phyloP scores from a whole-genome alignment of 1,140 invertebrate genomes.

The Drosophila pseudoananassae region DNA sequence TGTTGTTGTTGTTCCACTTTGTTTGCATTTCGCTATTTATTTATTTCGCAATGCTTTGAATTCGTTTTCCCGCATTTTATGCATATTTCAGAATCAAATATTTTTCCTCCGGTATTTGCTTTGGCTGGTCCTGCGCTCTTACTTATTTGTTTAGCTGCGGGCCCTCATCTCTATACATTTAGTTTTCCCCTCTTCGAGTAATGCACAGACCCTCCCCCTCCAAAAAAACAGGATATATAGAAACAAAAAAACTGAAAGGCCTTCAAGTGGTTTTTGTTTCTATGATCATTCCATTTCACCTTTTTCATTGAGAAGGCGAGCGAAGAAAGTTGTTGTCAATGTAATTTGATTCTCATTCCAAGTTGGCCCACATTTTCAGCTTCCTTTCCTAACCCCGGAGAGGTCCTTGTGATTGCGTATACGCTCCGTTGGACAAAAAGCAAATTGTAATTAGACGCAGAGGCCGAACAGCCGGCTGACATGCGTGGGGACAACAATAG shows the following conservation, averaged over 20 bases:
- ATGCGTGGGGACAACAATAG: conserved; percentile 29
- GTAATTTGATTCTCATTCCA: conserved; percentile 61
- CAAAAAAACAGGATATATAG: background rate
- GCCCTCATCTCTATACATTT: conserved; percentile 13
- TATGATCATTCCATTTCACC: background rate
- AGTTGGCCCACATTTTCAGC: conserved; percentile 7
- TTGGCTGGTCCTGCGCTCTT: conserved; percentile 24
- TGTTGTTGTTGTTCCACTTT: conserved; percentile 22
- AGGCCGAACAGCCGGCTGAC: conserved; percentile 35
- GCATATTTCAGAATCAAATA: conserved; percentile 69
- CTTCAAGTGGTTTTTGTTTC: conserved; percentile 43
- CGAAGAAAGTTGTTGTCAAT: conserved; percentile 57
- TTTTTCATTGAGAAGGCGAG: conserved; percentile 24
- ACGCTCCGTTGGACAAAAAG: conserved; percentile 63
- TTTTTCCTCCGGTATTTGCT: conserved; percentile 53
- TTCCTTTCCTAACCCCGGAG: conserved; percentile 3
- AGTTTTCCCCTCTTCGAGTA: background rate
- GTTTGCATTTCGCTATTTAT: conserved; percentile 57
- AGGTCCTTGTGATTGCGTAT: conserved; percentile 58
- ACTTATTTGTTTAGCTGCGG: conserved; percentile 44
- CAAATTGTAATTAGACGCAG: conserved; percentile 71
- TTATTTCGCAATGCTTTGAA: conserved; percentile 62
- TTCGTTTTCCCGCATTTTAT: conserved; percentile 65
- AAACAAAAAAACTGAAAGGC: conserved; percentile 4
- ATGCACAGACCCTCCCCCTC: background rate